Evolutionary conservation across 2,888 invertebrate species (phyloP).

Genomic region (Tenthredo amoena): DNA sequence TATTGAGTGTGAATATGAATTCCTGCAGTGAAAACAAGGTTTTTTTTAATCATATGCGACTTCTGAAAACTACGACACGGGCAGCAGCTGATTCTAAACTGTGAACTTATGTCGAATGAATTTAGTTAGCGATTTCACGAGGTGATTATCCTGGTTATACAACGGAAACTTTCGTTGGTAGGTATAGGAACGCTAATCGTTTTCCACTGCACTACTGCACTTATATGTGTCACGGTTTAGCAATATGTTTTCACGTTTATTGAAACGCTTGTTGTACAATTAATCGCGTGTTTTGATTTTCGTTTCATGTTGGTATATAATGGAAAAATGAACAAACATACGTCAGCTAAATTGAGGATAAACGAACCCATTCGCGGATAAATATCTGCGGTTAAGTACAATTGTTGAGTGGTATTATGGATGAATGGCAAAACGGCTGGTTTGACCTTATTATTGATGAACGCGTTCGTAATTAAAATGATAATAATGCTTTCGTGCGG

Average conservation of each 20-base stretch:
- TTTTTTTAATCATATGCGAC: background rate
- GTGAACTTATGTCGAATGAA: background rate
- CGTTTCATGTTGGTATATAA: background rate
- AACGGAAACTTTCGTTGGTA: background rate
- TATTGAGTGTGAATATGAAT: background rate
- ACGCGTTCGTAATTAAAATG: background rate
- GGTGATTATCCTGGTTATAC: background rate
- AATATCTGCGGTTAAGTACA: background rate
- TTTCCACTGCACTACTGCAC: background rate
- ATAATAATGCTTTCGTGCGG: conserved; percentile 17
- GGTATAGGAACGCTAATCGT: background rate
- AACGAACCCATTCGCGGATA: background rate
- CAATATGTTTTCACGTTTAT: background rate
- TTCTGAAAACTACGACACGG: background rate
- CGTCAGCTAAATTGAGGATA: background rate
- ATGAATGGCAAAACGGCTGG: background rate
- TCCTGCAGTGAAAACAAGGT: background rate
- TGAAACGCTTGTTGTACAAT: background rate
- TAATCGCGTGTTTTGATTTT: background rate
- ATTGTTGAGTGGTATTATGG: conserved; percentile 16
- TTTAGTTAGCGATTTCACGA: background rate
- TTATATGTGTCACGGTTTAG: background rate
- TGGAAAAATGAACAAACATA: background rate
- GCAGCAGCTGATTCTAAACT: background rate
- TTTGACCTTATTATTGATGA: conserved; percentile 12